Percentiles rank a stretch among this genome's conserved stretches.
Evolutionary conservation across 1,140 invertebrate genomes (phyloP).

Genomic region (Caligus rogercresseyi): DNA sequence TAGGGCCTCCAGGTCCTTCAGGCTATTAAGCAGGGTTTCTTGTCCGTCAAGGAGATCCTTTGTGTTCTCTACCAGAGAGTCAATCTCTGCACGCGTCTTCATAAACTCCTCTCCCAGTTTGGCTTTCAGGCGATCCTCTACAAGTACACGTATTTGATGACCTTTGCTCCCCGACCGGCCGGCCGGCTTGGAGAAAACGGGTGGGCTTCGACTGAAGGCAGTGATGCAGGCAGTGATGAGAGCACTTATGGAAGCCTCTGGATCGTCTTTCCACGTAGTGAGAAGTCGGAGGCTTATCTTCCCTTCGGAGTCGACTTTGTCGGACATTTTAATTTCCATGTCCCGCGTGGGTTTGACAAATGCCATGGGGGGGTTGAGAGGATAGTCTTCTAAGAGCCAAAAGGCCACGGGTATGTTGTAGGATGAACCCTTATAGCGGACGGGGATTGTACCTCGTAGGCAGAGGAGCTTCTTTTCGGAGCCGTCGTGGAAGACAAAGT

Average conservation of each 20-base stretch:
- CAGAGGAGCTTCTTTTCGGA: slow-evolving; percentile 57
- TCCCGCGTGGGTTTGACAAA: slow-evolving; percentile 85
- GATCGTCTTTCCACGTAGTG: slow-evolving; percentile 61
- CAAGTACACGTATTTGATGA: background rate
- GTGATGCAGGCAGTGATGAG: background rate
- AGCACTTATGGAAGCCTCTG: background rate
- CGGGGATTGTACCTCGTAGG: slow-evolving; percentile 78
- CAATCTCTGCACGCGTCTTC: slow-evolving; percentile 6
- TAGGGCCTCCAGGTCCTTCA: background rate
- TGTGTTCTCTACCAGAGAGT: background rate
- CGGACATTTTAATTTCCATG: slow-evolving; percentile 83
- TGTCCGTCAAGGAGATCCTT: background rate
- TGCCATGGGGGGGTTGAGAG: slow-evolving; percentile 87
- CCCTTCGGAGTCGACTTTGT: slow-evolving; percentile 83
- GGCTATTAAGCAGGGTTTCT: background rate
- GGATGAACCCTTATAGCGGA: slow-evolving; percentile 62
- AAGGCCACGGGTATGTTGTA: slow-evolving; percentile 95
- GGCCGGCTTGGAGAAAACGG: slow-evolving; percentile 1
- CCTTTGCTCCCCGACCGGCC: background rate
- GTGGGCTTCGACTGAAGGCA: background rate
- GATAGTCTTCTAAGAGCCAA: slow-evolving; percentile 91
- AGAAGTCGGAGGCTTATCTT: slow-evolving; percentile 92
- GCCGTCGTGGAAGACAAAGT: slow-evolving; percentile 77
- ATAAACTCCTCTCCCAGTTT: background rate
- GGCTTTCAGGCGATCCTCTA: background rate